Evolutionary conservation across 2,113 vertebrate genomes (phyloP), one percentile per base, ranked within the genome.

Genomic region (Podocnemis expansa): DNA sequence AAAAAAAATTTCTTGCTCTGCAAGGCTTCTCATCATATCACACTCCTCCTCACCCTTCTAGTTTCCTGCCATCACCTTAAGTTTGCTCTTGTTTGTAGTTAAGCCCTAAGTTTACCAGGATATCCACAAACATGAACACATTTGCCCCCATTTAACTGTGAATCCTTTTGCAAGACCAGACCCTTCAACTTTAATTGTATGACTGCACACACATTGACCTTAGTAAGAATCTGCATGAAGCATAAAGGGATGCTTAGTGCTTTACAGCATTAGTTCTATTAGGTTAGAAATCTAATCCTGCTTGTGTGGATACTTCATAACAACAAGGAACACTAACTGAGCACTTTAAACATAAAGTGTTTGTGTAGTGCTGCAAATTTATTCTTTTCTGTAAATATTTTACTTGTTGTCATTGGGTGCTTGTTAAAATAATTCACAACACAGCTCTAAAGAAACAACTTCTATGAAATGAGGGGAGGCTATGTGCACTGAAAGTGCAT

Each of bases 381-480:
- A 41, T 22, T 27, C 73, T 16, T 22, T 27, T 3, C 41, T 45
- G 73, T 76, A 41, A 43, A 27, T 43, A 27, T 27, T 76, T 76
- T 76, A 45, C 41, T 76, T 41, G 6, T 76, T 41, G 38, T 41
- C 25, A 17, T 38, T 75, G 70, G 80, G 89, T 92, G 88, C 84
- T 92, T 88, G 75, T 83, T 81, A 91, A 87, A 90, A 78, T 38
- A 17, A 38, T 80, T 90, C 93, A 86, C 89, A 82, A 47, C 83
- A 89, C 93, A 93, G 83, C 95, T 95, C 91, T 89, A 43, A 75
- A 97, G 95, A 96, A 93, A 96, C 94, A 79, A 73, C 52, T 89
- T 94, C 96, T 94, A 89, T 90, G 97, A 96, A 96, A 97, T 97
- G 95, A 97, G 93, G 80, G 91, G 93, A 84, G 93, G 85, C 51